These are phyloP conservation scores for Podarcis cretensis DNA, from an alignment of 2,113 vertebrate genomes.

Conservation along the genomic window DNA sequence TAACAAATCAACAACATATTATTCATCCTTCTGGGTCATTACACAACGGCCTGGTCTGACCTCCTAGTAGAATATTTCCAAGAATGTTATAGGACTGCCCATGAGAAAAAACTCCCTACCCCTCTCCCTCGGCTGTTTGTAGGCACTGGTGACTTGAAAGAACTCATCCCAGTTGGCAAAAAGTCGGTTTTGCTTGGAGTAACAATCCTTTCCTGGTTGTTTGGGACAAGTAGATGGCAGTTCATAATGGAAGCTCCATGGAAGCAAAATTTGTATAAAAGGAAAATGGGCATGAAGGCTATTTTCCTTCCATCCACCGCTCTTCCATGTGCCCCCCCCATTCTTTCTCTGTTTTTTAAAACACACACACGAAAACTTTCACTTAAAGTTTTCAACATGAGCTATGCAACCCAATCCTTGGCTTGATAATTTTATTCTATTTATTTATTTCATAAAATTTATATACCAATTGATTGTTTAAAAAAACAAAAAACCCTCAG, in stretches of 20 bases:
- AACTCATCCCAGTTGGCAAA: background rate
- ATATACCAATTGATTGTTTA: too few relatives aligned
- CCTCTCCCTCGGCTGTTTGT: background rate
- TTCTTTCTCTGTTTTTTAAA: background rate
- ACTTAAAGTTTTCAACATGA: background rate
- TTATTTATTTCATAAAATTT: too few relatives aligned
- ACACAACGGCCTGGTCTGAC: fast-evolving
- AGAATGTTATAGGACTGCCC: background rate
- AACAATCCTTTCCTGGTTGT: too few relatives aligned
- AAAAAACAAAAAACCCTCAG: too few relatives aligned
- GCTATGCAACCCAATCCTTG: background rate
- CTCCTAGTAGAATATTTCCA: background rate
- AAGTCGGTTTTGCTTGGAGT: background rate
- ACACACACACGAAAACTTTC: background rate
- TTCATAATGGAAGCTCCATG: background rate
- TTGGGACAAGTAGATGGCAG: too few relatives aligned
- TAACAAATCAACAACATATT: background rate
- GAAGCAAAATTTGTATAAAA: background rate
- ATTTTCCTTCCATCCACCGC: too few relatives aligned
- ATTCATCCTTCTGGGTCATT: background rate
- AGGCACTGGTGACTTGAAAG: background rate
- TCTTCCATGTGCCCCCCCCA: too few relatives aligned
- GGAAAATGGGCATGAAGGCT: background rate
- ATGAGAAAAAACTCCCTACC: too few relatives aligned
- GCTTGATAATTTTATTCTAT: background rate